Evolutionary conservation across 2,797 vertebrate genomes (phyloP), one percentile per base, ranked within the genome.

Genomic region (Sebastes dallii): DNA sequence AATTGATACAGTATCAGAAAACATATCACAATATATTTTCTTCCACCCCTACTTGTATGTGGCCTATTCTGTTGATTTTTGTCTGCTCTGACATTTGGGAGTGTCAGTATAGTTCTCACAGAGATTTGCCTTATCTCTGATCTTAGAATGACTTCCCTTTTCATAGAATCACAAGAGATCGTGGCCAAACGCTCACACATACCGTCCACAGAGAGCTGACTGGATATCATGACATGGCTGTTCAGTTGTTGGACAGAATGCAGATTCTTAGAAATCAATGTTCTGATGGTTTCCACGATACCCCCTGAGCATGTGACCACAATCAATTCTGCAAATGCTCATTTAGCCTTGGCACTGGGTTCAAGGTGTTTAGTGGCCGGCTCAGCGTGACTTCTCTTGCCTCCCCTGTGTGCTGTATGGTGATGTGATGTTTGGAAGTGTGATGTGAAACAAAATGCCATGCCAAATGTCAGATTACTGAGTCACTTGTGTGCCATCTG

Each of bases 401-500:
- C 83, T 65, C 81, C 65, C 69, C 70, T 52, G 60, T 61, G 79
- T 27, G 76, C 78, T 81, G 56, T 75, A 77, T 64, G 66, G 72
- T 83, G 81, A 88, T 77, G 88, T 32, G 77, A 84, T 73, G 85
- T 87, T 85, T 88, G 77, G 66, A 88, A 61, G 81, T 85, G 87
- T 83, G 84, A 89, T 78, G 82, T 83, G 86, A 90, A 86, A 86
- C 78, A 93, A 95, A 94, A 94, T 90, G 92, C 89, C 91, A 91
- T 68, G 75, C 82, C 90, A 95, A 96, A 96, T 96, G 95, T 95
- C 95, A 96, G 78, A 89, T 82, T 59, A 89, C 89, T 95, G 94
- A 96, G 88, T 96, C 95, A 96, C 88, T 91, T 72, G 74, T 66
- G 66, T 56, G 86, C 96, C 95, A 96, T 96, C 95, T 95, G 95